Percentiles rank a stretch among this genome's conserved stretches.
These are phyloP conservation scores for Sinocyclocheilus anophthalmus DNA, from an alignment of 2,113 vertebrate genomes.

Conservation along the genomic window DNA sequence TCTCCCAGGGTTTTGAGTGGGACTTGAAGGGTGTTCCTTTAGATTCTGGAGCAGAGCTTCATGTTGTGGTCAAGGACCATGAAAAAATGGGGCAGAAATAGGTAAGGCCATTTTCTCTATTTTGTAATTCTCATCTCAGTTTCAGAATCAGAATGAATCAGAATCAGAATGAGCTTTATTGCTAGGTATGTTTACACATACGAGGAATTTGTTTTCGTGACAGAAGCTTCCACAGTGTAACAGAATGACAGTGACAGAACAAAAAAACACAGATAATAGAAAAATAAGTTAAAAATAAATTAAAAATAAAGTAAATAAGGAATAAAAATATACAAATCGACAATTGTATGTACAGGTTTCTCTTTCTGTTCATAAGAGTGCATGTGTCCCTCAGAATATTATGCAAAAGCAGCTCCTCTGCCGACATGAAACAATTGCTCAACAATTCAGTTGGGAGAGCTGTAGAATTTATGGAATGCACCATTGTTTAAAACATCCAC, in stretches of 20 bases:
- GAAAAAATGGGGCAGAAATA: constrained; percentile 95
- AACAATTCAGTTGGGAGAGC: constrained; percentile 21
- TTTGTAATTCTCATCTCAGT: no score
- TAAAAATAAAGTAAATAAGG: no score
- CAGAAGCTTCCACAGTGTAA: no score
- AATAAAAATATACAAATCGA: no score
- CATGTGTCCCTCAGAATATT: background rate
- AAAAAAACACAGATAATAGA: no score
- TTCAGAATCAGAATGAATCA: no score
- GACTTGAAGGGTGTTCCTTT: constrained; percentile 91
- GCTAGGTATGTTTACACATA: no score
- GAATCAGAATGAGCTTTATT: no score
- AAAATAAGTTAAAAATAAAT: no score
- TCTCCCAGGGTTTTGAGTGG: constrained; percentile 91
- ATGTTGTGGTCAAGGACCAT: constrained; percentile 93
- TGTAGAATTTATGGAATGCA: constrained; percentile 38
- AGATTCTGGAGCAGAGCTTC: constrained; percentile 84
- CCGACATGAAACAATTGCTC: constrained; percentile 26
- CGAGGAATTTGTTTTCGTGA: no score
- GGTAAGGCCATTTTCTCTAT: constrained; percentile 69
- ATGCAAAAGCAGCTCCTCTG: background rate
- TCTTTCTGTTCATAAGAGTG: background rate
- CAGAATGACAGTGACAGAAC: no score
- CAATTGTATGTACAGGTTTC: no score
- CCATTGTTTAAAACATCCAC: constrained; percentile 35